A percentile compares a stretch with the other conserved stretches of the same genome.
These are phyloP conservation scores for Notechis scutatus DNA, from an alignment of 2,113 vertebrate species.

Conservation along the genomic window DNA sequence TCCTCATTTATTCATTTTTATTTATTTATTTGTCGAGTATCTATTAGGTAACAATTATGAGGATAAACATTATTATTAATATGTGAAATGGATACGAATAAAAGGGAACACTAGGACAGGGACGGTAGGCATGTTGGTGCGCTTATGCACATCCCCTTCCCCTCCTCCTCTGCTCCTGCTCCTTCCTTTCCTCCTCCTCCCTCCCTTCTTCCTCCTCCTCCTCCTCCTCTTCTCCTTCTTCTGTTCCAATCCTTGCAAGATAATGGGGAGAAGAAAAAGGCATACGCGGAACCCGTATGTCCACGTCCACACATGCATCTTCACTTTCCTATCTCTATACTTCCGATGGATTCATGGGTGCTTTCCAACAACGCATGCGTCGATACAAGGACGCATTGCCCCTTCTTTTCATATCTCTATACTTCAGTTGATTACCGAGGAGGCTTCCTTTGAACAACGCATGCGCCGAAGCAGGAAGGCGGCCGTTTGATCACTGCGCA, in stretches of 20 bases:
- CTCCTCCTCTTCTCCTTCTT: too few relatives aligned
- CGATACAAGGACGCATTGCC: accelerated
- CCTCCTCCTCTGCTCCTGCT: too few relatives aligned
- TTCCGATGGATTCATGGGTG: neutral
- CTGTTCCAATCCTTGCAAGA: neutral
- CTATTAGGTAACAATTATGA: too few relatives aligned
- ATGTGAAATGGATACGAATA: too few relatives aligned
- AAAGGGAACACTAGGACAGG: too few relatives aligned
- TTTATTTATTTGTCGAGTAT: too few relatives aligned
- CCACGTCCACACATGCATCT: neutral
- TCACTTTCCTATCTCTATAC: neutral
- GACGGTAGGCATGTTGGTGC: too few relatives aligned
- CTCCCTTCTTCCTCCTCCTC: too few relatives aligned
- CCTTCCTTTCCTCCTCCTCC: too few relatives aligned
- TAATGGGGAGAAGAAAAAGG: neutral
- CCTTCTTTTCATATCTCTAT: neutral
- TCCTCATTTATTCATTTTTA: too few relatives aligned
- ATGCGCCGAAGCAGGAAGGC: neutral
- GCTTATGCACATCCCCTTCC: too few relatives aligned
- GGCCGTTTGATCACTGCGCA: accelerated
- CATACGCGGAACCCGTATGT: neutral
- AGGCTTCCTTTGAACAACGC: neutral
- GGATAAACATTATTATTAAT: too few relatives aligned
- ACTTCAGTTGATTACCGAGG: neutral
- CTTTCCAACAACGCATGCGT: neutral